Conservation (phyloP, 2,797 vertebrate species). For the Megalops cyprinoides region DNA sequence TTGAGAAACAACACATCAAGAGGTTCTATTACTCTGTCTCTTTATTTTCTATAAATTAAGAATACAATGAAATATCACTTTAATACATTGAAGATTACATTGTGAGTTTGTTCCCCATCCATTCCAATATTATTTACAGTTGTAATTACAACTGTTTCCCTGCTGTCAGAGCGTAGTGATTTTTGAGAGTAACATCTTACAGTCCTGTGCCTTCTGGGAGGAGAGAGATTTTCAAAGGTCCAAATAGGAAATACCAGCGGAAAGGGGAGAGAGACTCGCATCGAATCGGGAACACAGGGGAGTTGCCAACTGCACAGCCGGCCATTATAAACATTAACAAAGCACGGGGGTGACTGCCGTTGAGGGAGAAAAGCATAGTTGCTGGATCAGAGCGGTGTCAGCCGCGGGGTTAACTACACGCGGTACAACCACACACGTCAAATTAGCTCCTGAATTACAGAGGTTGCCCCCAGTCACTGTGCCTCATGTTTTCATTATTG, state of each 20-base stretch:
- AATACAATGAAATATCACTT: too few species aligned
- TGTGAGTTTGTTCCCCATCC: too few species aligned
- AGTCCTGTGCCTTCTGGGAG: not conserved
- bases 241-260: conserved; percentile 21
- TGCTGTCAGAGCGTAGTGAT: not conserved
- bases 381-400: not conserved
- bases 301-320: conserved; percentile 17
- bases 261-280: conserved; percentile 10
- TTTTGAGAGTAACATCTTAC: not conserved
- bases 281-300: not conserved
- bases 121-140: too few species aligned
- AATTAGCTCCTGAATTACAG: not conserved
- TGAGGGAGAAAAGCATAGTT: not conserved
- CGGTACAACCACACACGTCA: not conserved
- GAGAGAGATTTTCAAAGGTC: not conserved
- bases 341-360: not conserved
- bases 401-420: conserved; percentile 12
- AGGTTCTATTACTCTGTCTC: too few species aligned
- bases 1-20: too few species aligned
- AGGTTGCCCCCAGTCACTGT: not conserved
- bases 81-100: too few species aligned
- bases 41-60: too few species aligned
- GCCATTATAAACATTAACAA: conserved; percentile 27
- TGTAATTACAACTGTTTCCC: too few species aligned
- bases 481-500: not conserved